Evolutionary conservation across 2,113 vertebrate species (phyloP), one percentile per base, ranked within the genome.

Genomic region (Arvicanthis niloticus): DNA sequence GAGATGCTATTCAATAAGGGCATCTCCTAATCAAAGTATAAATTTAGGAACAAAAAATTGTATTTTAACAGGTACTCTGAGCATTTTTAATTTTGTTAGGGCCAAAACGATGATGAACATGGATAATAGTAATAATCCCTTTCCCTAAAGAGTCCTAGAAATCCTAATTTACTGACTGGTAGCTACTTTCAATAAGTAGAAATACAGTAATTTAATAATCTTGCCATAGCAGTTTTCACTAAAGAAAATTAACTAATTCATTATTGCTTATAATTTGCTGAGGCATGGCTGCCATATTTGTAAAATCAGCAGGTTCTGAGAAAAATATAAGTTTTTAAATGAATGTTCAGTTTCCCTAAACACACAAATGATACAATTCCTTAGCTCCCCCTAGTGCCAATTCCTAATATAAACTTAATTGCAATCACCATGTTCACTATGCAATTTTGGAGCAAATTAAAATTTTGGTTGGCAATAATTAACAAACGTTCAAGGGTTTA

Each of bases 331-430:
- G 96, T 99, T 98, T 98, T 98, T 98, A 98, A 99, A 99, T 98
- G 97, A 98, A 98, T 96, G 97, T 97, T 98, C 96, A 95, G 96
- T 98, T 93, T 24, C 78, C 96, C 86, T 81, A 73, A 96, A 97
- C 97, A 97, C 97, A 97, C 96, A 98, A 98, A 99, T 99, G 98
- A 98, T 96, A 99, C 99, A 99, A 99, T 99, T 99, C 98, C 99
- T 99, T 99, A 99, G 99, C 99, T 98, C 99, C 99, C 99, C 99
- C 99, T 99, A 99, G 99, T 99, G 99, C 97, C 98, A 89, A 97
- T 97, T 98, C 97, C 96, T 96, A 96, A 98, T 98, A 99, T 98
- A 98, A 98, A 98, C 98, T 96, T 93, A 97, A 95, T 94, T 48
- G 95, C 97, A 98, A 98, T 98, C 98, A 97, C 92, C 37, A 80